Evolutionary conservation across 2,888 invertebrate species (phyloP), one percentile per base, ranked within the genome.

Genomic region (Stenoptilia bipunctidactyla): DNA sequence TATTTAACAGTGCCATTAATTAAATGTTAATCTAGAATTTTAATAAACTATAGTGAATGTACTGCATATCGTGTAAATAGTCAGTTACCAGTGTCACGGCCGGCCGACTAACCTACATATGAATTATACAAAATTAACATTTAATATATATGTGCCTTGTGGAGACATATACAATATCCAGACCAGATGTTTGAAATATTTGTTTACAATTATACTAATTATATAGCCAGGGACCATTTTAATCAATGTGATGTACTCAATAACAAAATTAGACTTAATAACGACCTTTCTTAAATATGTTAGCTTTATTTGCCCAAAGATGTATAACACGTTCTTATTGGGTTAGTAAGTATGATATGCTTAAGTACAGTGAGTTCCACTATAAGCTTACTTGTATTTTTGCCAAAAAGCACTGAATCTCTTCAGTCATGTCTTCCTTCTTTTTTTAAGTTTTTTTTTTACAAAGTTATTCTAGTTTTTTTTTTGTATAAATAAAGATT

Each of bases 1-100:
- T 61, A 56, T 51, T 51, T 58, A 48, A 52, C 52, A 59, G 61
- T 62, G 61, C 62, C 62, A 61, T 63, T 55, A 58, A 53, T 45
- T 30, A 30, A 30, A 50, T 53, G 49, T 57, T 52, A 51, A 47
- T 44, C 45, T 55, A 55, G 47, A 38, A n/a, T n/a, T n/a, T 38
- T 55, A 51, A 42, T 45, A 3, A 20, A 20, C 4, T 30, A 44
- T 42, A 39, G 40, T 43, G 30, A 34, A 25, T 41, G 30, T 45
- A 35, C 38, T 40, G 45, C 45, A 45, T 45, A 42, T 45, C 45
- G 38, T 37, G 40, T 38, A 34, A 39, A 15, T 15, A 13, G 36
- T 36, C 13, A 13, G n/a, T n/a, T 33, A 38, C 34, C 37, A 36
- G 44, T 44, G 27, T 37, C 36, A 40, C 34, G 36, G 44, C 38